These are phyloP conservation scores for Muscina levida DNA, from an alignment of 2,888 invertebrate species.

Conservation along the genomic window DNA sequence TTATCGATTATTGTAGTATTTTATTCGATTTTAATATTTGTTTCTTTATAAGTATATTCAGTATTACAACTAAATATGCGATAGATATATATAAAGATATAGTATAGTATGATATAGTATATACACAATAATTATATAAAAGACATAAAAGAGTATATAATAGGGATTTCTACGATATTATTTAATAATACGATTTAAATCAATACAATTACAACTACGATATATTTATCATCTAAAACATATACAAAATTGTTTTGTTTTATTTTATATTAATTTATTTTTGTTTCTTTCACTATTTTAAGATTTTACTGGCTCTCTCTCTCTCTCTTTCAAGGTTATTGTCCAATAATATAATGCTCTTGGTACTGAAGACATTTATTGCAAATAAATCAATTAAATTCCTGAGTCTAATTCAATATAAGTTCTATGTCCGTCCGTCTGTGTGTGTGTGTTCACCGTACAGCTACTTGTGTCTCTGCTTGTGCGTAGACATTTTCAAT, in stretches of 20 bases:
- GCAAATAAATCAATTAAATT: constrained; percentile 24
- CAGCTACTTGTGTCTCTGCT: neutral
- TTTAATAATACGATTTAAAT: constrained; percentile 4
- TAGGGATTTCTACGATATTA: constrained; percentile 14
- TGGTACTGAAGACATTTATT: neutral
- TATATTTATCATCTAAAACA: neutral
- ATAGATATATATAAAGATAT: neutral
- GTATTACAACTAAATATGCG: constrained; percentile 35
- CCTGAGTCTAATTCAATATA: constrained; percentile 31
- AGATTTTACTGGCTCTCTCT: constrained; percentile 29
- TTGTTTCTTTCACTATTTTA: too few relatives aligned
- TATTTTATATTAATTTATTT: too few relatives aligned
- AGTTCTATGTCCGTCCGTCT: neutral
- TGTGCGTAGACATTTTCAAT: neutral
- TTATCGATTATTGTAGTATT: constrained; percentile 13
- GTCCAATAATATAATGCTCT: constrained; percentile 34
- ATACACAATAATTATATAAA: neutral
- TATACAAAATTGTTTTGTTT: neutral
- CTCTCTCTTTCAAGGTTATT: too few relatives aligned
- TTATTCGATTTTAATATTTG: constrained; percentile 28
- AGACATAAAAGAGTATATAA: constrained; percentile 13
- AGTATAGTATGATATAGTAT: constrained; percentile 13
- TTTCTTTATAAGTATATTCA: too few relatives aligned
- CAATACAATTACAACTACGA: constrained; percentile 11
- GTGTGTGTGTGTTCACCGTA: neutral